phyloP scores from a whole-genome alignment of 2,797 vertebrate genomes.

The Alfaro cultratus region DNA sequence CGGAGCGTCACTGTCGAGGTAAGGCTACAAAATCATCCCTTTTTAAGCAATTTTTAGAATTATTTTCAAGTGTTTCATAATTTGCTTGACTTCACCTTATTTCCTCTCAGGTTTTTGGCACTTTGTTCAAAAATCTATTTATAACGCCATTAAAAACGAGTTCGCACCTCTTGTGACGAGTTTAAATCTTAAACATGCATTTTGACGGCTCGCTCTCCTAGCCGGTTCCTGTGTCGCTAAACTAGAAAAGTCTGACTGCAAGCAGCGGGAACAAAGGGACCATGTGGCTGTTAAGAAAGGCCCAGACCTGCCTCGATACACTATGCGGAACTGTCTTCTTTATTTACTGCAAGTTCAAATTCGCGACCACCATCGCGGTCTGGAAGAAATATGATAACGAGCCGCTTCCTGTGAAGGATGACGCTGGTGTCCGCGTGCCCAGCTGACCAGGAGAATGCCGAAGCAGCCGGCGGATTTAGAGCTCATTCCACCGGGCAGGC shows the following conservation, averaged over 20 bases:
- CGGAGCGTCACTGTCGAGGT: conserved; percentile 29
- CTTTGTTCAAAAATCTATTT: not conserved
- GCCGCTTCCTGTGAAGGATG: not conserved
- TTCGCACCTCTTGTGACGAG: not conserved
- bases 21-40: not conserved
- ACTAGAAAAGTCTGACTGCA: not conserved
- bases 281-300: conserved; percentile 37
- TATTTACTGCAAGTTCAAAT: not conserved
- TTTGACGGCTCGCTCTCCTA: not conserved
- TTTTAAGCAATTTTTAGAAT: not conserved
- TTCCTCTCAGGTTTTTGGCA: not conserved
- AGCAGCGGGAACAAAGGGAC: conserved; percentile 44
- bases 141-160: not conserved
- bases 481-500: not conserved
- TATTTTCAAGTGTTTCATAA: not conserved
- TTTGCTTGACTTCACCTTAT: not conserved
- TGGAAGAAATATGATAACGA: not conserved
- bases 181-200: not conserved
- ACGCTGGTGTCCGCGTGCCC: not conserved
- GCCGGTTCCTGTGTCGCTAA: not conserved
- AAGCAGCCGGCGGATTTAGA: not conserved
- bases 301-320: conserved; percentile 6
- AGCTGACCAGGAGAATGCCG: not conserved
- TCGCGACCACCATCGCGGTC: not conserved
- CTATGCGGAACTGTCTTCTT: not conserved